Evolutionary conservation across 2,888 invertebrate species (phyloP).

Genomic region (Hipparchia semele): DNA sequence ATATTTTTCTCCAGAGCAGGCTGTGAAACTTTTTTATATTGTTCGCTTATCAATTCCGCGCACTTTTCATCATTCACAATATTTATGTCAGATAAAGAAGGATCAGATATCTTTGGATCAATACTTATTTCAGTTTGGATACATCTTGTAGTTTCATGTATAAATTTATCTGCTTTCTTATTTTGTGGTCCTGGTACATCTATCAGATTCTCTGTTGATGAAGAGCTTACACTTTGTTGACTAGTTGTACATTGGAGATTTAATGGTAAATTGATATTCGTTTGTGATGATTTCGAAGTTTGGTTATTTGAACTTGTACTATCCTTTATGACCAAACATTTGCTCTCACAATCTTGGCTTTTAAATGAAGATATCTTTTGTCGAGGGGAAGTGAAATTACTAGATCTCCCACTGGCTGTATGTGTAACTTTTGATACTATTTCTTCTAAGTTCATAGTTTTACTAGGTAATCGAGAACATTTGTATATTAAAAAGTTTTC

Average conservation of each 20-base stretch:
- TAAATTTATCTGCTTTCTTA: constrained; percentile 23
- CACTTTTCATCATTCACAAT: constrained; percentile 58
- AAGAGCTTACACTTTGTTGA: constrained; percentile 45
- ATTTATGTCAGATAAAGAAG: constrained; percentile 65
- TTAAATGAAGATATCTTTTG: constrained; percentile 32
- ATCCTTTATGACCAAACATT: constrained; percentile 36
- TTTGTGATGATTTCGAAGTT: constrained; percentile 66
- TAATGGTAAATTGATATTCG: constrained; percentile 53
- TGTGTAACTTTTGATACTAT: constrained; percentile 33
- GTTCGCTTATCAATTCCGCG: constrained; percentile 57
- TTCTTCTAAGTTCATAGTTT: constrained; percentile 50
- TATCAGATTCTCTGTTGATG: constrained; percentile 32
- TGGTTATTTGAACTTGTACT: constrained; percentile 35
- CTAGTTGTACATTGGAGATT: constrained; percentile 47
- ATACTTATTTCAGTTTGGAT: constrained; percentile 76
- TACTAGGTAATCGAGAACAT: constrained; percentile 57
- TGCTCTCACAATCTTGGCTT: constrained; percentile 36
- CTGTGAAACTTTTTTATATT: constrained; percentile 47
- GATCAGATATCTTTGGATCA: constrained; percentile 69
- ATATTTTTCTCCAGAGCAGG: constrained; percentile 28
- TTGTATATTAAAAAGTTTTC: constrained; percentile 65
- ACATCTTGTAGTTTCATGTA: constrained; percentile 61
- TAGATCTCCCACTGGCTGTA: constrained; percentile 31
- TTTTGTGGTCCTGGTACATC: constrained; percentile 22
- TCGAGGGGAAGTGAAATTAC: constrained; percentile 34